Evolutionary conservation across 2,888 invertebrate species (phyloP).

Genomic region (Luperina nickerlii): DNA sequence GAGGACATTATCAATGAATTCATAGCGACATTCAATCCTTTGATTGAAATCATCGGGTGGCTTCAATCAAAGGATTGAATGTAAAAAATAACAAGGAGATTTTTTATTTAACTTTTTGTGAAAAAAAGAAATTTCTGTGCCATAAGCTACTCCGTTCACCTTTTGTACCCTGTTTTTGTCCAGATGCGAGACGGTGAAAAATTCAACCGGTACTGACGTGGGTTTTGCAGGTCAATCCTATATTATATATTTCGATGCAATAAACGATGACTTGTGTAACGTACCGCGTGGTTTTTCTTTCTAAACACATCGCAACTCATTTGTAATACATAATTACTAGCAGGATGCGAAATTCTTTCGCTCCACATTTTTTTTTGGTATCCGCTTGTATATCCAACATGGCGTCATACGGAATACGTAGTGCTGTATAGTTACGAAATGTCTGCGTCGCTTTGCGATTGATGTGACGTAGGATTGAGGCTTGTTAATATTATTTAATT

Average conservation of each 20-base stretch:
- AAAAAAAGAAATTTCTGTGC: too few relatives aligned
- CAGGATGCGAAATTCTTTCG: constrained; percentile 48
- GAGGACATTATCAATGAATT: too few relatives aligned
- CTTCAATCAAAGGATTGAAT: too few relatives aligned
- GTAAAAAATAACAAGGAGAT: too few relatives aligned
- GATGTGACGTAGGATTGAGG: constrained; percentile 1
- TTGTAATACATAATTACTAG: constrained; percentile 40
- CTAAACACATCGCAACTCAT: constrained; percentile 33
- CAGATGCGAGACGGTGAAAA: too few relatives aligned
- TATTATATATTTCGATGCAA: constrained; percentile 1
- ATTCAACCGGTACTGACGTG: not conserved
- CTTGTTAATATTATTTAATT: not conserved
- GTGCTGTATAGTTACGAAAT: constrained; percentile 8
- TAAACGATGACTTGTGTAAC: constrained; percentile 28
- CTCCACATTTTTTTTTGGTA: constrained; percentile 31
- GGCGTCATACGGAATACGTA: constrained; percentile 26
- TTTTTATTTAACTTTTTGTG: too few relatives aligned
- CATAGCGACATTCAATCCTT: too few relatives aligned
- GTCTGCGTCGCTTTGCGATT: not conserved
- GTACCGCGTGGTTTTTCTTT: constrained; percentile 1
- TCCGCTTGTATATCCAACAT: constrained; percentile 31
- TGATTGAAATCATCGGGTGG: too few relatives aligned
- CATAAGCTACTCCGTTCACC: too few relatives aligned
- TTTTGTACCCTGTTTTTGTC: too few relatives aligned
- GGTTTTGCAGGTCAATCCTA: not conserved